Conservation (phyloP, 1,140 invertebrate genomes). For the Bicyclus anynana region DNA sequence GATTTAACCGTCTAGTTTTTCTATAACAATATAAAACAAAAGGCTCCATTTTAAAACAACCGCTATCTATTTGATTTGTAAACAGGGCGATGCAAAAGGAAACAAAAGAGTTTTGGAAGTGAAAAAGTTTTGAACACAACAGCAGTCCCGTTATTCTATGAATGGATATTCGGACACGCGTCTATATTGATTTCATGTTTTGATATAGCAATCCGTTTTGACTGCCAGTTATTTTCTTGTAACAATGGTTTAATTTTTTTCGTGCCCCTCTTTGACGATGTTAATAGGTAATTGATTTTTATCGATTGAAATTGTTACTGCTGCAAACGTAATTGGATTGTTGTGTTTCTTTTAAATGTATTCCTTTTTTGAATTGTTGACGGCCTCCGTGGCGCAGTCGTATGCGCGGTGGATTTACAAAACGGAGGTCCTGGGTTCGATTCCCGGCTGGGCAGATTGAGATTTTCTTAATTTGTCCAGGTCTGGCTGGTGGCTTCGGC, state of each 20-base stretch:
- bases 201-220: slow-evolving; percentile 57
- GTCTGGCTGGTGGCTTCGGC: too few relatives aligned
- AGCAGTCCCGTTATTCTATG: slow-evolving; percentile 45
- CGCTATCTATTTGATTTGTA: slow-evolving; percentile 15
- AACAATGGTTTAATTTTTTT: slow-evolving; percentile 52
- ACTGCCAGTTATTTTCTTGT: slow-evolving; percentile 54
- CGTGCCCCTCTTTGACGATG: slow-evolving; percentile 36
- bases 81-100: slow-evolving; percentile 19
- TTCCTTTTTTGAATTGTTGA: too few relatives aligned
- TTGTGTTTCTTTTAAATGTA: too few relatives aligned
- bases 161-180: slow-evolving; percentile 52
- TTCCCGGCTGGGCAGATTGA: too few relatives aligned
- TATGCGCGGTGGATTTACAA: too few relatives aligned
- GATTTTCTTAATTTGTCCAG: too few relatives aligned
- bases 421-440: too few relatives aligned
- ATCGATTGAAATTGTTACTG: neutral
- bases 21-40: neutral
- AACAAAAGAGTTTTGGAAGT: slow-evolving; percentile 18
- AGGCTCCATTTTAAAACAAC: slow-evolving; percentile 1
- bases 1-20: neutral
- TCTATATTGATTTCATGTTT: slow-evolving; percentile 64
- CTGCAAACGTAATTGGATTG: too few relatives aligned
- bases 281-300: slow-evolving; percentile 48
- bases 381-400: too few relatives aligned
- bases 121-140: slow-evolving; percentile 25